Evolutionary conservation across 2,888 invertebrate genomes (phyloP).

Genomic region (Nebria salina): DNA sequence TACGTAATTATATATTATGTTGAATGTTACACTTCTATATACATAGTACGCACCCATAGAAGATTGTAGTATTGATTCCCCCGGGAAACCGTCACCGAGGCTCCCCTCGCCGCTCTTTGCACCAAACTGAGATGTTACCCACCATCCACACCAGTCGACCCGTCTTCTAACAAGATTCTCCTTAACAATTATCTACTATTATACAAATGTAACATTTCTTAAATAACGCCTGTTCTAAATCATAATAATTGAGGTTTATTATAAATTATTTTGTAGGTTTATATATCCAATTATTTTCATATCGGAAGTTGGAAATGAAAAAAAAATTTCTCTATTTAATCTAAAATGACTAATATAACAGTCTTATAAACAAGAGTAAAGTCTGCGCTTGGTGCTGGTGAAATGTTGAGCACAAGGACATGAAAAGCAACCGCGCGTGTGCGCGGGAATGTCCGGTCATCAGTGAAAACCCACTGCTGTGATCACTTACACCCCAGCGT

Average conservation of each 20-base stretch:
- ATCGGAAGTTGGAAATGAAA: too few species aligned
- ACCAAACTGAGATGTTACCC: background rate
- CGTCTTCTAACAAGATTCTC: background rate
- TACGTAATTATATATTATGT: too few species aligned
- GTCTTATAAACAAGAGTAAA: too few species aligned
- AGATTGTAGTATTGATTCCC: constrained; percentile 15
- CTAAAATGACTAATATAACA: too few species aligned
- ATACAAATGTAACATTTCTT: background rate
- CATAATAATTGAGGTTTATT: too few species aligned
- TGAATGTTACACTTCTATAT: background rate
- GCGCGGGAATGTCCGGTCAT: background rate
- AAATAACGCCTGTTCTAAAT: too few species aligned
- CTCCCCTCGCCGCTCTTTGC: constrained; percentile 5
- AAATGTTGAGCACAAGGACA: background rate
- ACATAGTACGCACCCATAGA: constrained; percentile 3
- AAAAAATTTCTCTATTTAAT: too few species aligned
- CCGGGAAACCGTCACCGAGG: constrained; percentile 10
- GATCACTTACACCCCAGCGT: constrained; percentile 30
- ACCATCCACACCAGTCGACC: background rate
- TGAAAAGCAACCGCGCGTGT: background rate
- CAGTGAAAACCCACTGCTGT: constrained; percentile 12
- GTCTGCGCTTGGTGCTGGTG: background rate
- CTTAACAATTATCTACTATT: background rate
- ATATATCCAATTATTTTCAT: background rate
- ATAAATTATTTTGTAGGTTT: too few species aligned